These are phyloP conservation scores for Molossus alvarezi DNA, from an alignment of 2,797 vertebrate species.

Conservation along the genomic window DNA sequence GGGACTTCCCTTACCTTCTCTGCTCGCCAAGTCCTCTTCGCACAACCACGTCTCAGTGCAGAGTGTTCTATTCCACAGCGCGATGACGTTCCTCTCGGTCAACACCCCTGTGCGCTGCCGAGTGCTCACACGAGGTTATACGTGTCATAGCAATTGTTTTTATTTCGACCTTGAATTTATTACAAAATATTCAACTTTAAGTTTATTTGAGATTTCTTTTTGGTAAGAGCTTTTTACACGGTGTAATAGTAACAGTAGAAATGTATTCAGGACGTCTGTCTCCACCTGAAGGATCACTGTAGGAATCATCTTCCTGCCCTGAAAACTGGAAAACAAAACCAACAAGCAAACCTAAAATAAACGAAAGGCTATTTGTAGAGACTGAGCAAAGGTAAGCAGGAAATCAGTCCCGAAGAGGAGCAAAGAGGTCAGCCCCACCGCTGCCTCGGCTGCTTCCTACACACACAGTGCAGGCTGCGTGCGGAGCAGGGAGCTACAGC, in stretches of 20 bases:
- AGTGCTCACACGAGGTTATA: background rate
- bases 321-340: conserved; percentile 36
- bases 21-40: background rate
- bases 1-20: background rate
- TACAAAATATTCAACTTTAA: background rate
- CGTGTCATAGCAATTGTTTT: conserved; percentile 18
- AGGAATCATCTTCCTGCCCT: background rate
- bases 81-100: background rate
- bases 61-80: background rate
- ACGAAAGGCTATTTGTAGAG: background rate
- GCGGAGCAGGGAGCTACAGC: too few species aligned
- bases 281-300: background rate
- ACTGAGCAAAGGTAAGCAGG: background rate
- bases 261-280: background rate
- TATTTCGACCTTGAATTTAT: background rate
- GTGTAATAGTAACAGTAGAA: background rate
- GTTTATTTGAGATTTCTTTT: background rate
- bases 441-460: background rate
- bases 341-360: background rate
- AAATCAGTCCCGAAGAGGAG: background rate
- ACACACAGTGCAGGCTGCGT: too few species aligned
- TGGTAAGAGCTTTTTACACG: background rate
- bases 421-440: background rate
- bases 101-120: background rate
- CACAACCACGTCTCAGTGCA: background rate